phyloP scores from a whole-genome alignment of 2,113 vertebrate species.

The Vulpes vulpes region DNA sequence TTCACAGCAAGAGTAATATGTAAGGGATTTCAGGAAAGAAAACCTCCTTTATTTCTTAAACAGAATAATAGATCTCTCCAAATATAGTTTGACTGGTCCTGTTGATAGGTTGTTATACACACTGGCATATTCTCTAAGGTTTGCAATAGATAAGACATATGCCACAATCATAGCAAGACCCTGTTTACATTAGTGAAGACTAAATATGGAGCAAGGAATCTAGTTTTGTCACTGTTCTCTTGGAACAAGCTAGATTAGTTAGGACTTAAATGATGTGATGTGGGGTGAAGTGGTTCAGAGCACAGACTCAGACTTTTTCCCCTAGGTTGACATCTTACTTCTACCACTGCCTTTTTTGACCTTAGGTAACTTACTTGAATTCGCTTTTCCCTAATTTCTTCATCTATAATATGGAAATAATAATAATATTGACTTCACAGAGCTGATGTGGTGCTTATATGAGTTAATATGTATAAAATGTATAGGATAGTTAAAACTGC shows the following conservation, averaged over 20 bases:
- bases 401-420: conserved; percentile 49
- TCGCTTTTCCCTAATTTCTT: conserved; percentile 19
- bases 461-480: neutral
- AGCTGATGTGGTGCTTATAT: neutral
- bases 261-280: neutral
- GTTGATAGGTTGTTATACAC: neutral
- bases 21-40: conserved; percentile 1
- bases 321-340: neutral
- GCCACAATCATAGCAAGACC: neutral
- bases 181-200: neutral
- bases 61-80: neutral
- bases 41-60: neutral
- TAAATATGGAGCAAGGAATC: neutral
- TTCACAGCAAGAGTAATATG: neutral
- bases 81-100: neutral
- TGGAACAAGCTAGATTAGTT: neutral
- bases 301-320: neutral
- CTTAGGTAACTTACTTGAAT: neutral
- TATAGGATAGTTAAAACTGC: conserved; percentile 1
- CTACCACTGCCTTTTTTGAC: neutral
- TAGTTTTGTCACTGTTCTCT: neutral
- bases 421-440: neutral
- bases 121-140: neutral
- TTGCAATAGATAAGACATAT: neutral
- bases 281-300: neutral